phyloP scores from a whole-genome alignment of 2,888 invertebrate genomes.

The Phorcus lineatus region DNA sequence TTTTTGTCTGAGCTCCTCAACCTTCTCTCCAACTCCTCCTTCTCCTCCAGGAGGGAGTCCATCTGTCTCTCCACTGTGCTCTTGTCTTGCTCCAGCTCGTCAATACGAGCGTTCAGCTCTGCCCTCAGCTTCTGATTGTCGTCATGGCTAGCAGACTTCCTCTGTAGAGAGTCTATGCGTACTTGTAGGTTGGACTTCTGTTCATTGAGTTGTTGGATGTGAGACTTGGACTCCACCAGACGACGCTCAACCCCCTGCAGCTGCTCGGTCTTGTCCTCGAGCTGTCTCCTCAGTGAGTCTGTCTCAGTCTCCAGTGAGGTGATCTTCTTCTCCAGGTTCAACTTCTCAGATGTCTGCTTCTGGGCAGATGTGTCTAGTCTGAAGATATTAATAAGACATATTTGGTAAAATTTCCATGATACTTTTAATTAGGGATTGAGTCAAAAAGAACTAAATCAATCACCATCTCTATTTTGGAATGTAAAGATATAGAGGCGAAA shows the following conservation, averaged over 20 bases:
- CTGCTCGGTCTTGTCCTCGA: constrained; percentile 44
- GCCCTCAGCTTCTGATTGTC: constrained; percentile 26
- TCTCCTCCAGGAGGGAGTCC: constrained; percentile 32
- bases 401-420: too few species aligned
- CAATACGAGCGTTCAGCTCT: constrained; percentile 37
- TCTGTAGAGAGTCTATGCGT: constrained; percentile 40
- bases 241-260: constrained; percentile 32
- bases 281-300: constrained; percentile 49
- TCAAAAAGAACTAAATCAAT: too few species aligned
- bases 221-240: constrained; percentile 34
- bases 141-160: constrained; percentile 28
- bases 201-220: constrained; percentile 39
- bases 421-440: too few species aligned
- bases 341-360: constrained; percentile 18
- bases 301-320: constrained; percentile 9
- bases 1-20: constrained; percentile 55
- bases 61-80: constrained; percentile 35
- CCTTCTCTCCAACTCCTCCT: constrained; percentile 44
- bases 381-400: background rate
- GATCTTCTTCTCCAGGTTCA: constrained; percentile 30
- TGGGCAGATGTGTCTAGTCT: background rate
- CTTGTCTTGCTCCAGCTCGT: constrained; percentile 37
- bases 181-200: constrained; percentile 19
- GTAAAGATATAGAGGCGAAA: too few species aligned
- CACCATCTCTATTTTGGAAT: too few species aligned